Conservation (phyloP, 2,797 vertebrate species). For the Notamacropus eugenii region DNA sequence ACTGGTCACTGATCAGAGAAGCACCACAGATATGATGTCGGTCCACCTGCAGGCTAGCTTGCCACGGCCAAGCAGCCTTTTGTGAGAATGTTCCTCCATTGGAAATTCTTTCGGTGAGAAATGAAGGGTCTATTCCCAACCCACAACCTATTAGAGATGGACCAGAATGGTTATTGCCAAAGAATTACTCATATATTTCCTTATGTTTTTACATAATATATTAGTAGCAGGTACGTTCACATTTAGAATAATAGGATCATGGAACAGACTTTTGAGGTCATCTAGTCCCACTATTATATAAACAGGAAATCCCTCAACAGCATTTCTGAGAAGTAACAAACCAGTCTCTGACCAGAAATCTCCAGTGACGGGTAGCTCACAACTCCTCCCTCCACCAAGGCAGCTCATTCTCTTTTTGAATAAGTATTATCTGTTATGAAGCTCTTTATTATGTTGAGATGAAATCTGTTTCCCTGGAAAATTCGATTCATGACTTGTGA, state of each 20-base stretch:
- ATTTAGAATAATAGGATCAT: background rate
- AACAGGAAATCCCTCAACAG: background rate
- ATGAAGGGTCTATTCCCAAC: conserved; percentile 72
- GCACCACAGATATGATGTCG: conserved; percentile 92
- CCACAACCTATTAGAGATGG: conserved; percentile 83
- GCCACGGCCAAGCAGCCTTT: conserved; percentile 93
- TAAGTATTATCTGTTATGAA: background rate
- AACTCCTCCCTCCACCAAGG: background rate
- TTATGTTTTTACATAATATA: background rate
- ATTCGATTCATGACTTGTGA: background rate
- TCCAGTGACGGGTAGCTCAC: background rate
- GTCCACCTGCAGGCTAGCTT: conserved; percentile 92
- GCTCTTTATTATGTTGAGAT: background rate
- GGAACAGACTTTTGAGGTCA: background rate
- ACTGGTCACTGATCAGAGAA: conserved; percentile 89
- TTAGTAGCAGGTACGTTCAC: conserved; percentile 19
- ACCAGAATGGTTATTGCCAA: background rate
- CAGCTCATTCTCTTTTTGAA: background rate
- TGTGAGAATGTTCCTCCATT: conserved; percentile 87
- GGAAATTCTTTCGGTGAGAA: conserved; percentile 85
- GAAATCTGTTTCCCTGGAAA: background rate
- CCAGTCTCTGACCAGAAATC: background rate
- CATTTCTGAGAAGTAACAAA: background rate
- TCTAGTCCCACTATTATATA: background rate
- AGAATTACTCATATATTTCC: background rate